These are phyloP conservation scores for Pteronura brasiliensis DNA, from an alignment of 2,113 vertebrate species.

Conservation along the genomic window DNA sequence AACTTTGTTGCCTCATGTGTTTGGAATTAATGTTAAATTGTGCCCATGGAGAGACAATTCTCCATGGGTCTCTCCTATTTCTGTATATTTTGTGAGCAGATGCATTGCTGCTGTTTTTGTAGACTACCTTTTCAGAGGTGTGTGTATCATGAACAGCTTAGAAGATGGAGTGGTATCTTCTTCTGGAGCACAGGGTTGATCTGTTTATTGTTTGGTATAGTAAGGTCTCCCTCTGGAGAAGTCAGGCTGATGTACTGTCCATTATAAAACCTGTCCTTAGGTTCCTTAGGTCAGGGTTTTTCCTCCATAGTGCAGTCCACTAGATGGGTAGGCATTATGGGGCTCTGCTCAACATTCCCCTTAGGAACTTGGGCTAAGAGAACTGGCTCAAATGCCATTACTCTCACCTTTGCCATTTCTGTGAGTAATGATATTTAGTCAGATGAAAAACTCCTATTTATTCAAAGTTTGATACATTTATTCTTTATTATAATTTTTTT, in stretches of 20 bases:
- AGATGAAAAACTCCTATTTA: conserved; percentile 3
- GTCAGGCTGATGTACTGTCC: background rate
- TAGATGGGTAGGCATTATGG: background rate
- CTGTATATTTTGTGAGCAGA: background rate
- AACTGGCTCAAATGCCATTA: background rate
- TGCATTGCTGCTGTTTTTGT: background rate
- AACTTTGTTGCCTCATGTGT: background rate
- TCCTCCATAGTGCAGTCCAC: background rate
- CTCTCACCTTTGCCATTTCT: background rate
- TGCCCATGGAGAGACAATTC: background rate
- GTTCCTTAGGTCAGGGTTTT: background rate
- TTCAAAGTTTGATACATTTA: conserved; percentile 28
- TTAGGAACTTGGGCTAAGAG: background rate
- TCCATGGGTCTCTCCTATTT: background rate
- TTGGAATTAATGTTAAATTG: background rate
- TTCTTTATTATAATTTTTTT: conserved; percentile 8
- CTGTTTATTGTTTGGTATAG: background rate
- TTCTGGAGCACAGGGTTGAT: background rate
- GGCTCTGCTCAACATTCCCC: background rate
- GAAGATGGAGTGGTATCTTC: background rate
- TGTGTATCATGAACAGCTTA: background rate
- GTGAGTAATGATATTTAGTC: background rate
- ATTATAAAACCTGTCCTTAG: background rate
- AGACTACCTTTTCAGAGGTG: background rate
- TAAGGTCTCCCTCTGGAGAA: background rate